A percentile compares a stretch with the other conserved stretches of the same genome.
These are phyloP conservation scores for Branchellion lobata DNA, from an alignment of 2,888 invertebrate genomes.

Conservation along the genomic window DNA sequence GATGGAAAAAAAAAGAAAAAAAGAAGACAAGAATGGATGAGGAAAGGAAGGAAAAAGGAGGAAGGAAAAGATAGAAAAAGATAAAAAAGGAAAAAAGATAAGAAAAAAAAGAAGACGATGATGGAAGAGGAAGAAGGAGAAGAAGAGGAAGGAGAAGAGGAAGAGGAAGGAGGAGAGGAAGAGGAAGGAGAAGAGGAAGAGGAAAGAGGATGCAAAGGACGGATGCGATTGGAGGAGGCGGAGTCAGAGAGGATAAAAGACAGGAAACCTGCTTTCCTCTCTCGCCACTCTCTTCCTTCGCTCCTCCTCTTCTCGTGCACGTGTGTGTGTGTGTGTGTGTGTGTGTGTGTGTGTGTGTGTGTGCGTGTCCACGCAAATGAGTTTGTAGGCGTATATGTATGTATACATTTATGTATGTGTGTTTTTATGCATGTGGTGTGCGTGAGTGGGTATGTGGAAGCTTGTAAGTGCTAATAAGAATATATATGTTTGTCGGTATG, in stretches of 20 bases:
- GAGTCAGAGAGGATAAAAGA: slow-evolving; percentile 2
- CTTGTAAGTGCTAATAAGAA: background rate
- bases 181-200: slow-evolving; percentile 8
- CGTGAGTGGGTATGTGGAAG: background rate
- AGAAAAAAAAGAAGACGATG: slow-evolving; percentile 12
- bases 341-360: background rate
- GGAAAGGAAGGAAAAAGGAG: background rate
- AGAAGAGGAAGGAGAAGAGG: no score
- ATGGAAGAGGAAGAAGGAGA: slow-evolving; percentile 22
- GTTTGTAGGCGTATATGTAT: no score
- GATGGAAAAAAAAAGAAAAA: no score
- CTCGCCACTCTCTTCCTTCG: no score
- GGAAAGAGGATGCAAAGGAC: background rate
- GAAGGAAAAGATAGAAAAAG: background rate
- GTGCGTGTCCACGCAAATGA: no score
- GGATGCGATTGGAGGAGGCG: background rate
- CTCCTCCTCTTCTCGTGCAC: background rate
- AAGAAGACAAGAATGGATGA: background rate
- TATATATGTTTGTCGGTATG: background rate
- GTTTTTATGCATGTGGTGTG: no score
- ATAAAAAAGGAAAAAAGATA: background rate
- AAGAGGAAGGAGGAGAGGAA: background rate
- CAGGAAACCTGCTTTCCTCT: slow-evolving; percentile 4
- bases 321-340: slow-evolving; percentile 1
- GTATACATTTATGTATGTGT: no score